Percentiles rank a stretch among this genome's conserved stretches.
These are phyloP conservation scores for Drosophila lacertosa DNA, from an alignment of 1,140 invertebrate genomes.

Conservation along the genomic window DNA sequence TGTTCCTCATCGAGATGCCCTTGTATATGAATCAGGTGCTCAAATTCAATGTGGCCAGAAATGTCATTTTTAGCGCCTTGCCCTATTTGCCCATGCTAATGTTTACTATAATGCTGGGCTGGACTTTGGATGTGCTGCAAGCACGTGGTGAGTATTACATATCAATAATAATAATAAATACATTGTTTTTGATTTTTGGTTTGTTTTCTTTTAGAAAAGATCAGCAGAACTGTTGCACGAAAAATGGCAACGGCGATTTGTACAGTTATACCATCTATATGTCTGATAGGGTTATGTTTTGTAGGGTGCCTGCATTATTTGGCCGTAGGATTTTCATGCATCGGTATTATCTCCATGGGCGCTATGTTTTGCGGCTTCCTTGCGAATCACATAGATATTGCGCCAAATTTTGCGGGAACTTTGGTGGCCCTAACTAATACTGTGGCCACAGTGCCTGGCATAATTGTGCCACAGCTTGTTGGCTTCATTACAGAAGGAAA, in stretches of 20 bases:
- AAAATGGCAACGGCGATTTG: constrained; percentile 90
- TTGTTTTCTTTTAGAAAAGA: constrained; percentile 79
- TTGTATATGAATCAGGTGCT: constrained; percentile 96
- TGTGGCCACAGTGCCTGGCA: constrained; percentile 93
- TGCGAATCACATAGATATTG: constrained; percentile 95
- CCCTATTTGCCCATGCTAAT: constrained; percentile 92
- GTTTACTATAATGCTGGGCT: constrained; percentile 89
- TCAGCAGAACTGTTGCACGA: constrained; percentile 88
- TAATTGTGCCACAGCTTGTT: constrained; percentile 92
- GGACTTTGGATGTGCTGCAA: constrained; percentile 87
- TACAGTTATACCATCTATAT: constrained; percentile 88
- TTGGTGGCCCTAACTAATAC: constrained; percentile 95
- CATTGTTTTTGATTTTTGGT: no score
- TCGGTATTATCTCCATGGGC: constrained; percentile 92
- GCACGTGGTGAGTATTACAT: constrained; percentile 82
- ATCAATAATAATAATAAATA: no score
- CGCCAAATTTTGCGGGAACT: constrained; percentile 94
- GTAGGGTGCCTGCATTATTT: constrained; percentile 87
- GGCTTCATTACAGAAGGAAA: constrained; percentile 90
- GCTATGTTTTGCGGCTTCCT: constrained; percentile 94
- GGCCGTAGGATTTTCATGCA: constrained; percentile 90
- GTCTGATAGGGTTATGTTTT: constrained; percentile 89
- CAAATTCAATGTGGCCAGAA: constrained; percentile 93
- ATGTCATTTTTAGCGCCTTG: constrained; percentile 88
- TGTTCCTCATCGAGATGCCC: constrained; percentile 95